A percentile compares a stretch with the other conserved stretches of the same genome.
These are phyloP conservation scores for Pollachius pollachius DNA, from an alignment of 2,113 vertebrate genomes.

Conservation along the genomic window DNA sequence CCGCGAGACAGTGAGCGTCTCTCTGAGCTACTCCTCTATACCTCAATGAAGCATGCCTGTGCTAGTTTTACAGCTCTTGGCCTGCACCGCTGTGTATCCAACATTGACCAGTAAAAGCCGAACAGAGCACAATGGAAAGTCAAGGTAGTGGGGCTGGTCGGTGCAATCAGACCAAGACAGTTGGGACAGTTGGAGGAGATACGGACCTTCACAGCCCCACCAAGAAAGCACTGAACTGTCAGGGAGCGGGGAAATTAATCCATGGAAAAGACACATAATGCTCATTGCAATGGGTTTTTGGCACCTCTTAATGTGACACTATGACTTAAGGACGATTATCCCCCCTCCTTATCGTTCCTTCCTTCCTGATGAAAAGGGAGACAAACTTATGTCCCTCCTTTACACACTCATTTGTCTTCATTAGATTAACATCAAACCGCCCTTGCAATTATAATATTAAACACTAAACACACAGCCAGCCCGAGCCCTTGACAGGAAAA, in stretches of 20 bases:
- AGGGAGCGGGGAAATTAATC: constrained; percentile 64
- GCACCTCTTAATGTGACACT: constrained; percentile 65
- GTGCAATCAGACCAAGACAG: constrained; percentile 62
- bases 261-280: constrained; percentile 74
- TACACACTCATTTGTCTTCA: no score
- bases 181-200: constrained; percentile 57
- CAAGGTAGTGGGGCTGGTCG: constrained; percentile 52
- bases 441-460: constrained; percentile 9
- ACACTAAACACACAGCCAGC: constrained; percentile 11
- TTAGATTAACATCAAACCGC: no score
- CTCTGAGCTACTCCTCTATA: constrained; percentile 58
- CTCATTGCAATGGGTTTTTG: constrained; percentile 68
- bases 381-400: no score
- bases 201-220: background rate
- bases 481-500: no score
- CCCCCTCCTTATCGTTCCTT: constrained; percentile 37
- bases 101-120: constrained; percentile 61
- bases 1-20: constrained; percentile 46
- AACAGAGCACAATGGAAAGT: constrained; percentile 62
- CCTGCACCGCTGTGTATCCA: constrained; percentile 45
- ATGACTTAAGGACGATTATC: constrained; percentile 67
- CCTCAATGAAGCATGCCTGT: constrained; percentile 63
- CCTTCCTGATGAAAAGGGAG: no score
- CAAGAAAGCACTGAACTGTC: constrained; percentile 50
- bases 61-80: constrained; percentile 66